A percentile compares a stretch with the other conserved stretches of the same genome.
Evolutionary conservation across 2,888 invertebrate genomes (phyloP).

Genomic region (Cryptophagus acutangulus): DNA sequence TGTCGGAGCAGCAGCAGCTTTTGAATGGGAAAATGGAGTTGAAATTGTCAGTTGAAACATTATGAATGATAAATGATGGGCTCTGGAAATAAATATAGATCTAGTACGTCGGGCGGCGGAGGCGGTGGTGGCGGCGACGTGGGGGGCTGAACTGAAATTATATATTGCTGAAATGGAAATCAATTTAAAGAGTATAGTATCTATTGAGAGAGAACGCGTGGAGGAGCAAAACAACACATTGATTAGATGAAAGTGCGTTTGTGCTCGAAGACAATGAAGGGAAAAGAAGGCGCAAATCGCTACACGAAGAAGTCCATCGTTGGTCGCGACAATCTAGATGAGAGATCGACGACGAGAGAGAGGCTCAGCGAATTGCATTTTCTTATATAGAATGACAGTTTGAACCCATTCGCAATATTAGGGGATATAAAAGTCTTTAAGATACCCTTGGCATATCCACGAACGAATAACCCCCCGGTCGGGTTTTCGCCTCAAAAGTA

Average conservation of each 20-base stretch:
- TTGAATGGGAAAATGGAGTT: constrained; percentile 4
- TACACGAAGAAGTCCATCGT: constrained; percentile 23
- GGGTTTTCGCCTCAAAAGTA: constrained; percentile 27
- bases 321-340: constrained; percentile 33
- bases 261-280: constrained; percentile 1
- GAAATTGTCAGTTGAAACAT: constrained; percentile 4
- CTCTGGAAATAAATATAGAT: no score
- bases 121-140: no score
- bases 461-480: no score
- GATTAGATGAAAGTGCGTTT: constrained; percentile 5
- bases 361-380: constrained; percentile 28
- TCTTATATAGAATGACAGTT: constrained; percentile 37
- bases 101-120: no score
- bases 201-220: no score
- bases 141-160: no score
- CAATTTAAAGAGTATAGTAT: no score
- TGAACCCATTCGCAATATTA: constrained; percentile 40
- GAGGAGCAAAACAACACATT: neutral
- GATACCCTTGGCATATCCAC: constrained; percentile 29
- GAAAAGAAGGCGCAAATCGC: constrained; percentile 8
- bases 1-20: neutral
- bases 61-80: constrained; percentile 5
- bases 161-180: no score
- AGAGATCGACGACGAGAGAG: constrained; percentile 30
- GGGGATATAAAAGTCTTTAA: constrained; percentile 42